phyloP scores from a whole-genome alignment of 2,888 invertebrate species.

The Drosophila fungiperda region DNA sequence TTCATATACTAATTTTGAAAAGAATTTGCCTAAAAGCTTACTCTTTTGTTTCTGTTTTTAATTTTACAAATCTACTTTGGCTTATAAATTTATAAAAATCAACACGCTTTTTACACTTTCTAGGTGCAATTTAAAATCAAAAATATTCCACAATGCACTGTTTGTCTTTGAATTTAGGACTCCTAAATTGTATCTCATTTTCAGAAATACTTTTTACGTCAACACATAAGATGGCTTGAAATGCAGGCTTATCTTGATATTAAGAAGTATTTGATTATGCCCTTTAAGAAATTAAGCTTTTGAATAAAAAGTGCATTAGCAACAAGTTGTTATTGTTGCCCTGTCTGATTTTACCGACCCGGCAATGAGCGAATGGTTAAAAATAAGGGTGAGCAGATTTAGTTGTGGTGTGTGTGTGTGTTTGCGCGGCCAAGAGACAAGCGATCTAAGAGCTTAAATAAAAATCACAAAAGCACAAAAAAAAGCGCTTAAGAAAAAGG shows the following conservation, averaged over 20 bases:
- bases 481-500: conserved; percentile 4
- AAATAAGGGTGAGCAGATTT: conserved; percentile 14
- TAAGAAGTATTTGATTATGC: too few relatives aligned
- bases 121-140: not conserved
- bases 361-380: conserved; percentile 43
- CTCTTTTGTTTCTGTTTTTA: not conserved
- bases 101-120: not conserved
- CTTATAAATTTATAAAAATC: not conserved
- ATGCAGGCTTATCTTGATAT: not conserved
- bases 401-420: conserved; percentile 7
- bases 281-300: not conserved
- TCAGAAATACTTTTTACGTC: not conserved
- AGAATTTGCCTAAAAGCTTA: not conserved
- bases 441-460: conserved; percentile 40
- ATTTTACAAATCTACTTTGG: not conserved
- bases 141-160: not conserved
- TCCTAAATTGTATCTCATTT: not conserved
- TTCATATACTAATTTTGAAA: not conserved
- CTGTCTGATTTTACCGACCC: conserved; percentile 39
- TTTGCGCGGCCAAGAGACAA: conserved; percentile 34
- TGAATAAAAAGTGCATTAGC: too few relatives aligned
- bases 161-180: not conserved
- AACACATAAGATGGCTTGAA: not conserved
- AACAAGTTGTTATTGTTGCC: conserved; percentile 77
- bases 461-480: conserved; percentile 4